A percentile compares a stretch with the other conserved stretches of the same genome.
Conservation (phyloP, 2,888 invertebrate genomes). For the Drosophila peninsularis region DNA sequence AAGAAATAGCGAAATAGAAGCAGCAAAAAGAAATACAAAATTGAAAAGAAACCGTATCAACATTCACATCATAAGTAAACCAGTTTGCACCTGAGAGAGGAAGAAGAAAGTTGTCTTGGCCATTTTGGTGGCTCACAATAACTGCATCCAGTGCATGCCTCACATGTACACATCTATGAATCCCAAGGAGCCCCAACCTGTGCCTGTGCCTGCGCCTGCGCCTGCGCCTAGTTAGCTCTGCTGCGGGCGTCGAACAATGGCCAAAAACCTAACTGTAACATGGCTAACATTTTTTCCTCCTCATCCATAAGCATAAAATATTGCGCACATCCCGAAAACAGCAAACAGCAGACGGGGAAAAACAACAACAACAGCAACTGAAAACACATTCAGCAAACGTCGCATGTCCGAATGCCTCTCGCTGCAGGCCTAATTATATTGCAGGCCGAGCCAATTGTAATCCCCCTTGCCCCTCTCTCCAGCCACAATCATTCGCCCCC, state of each 20-base stretch:
- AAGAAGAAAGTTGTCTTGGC: constrained; percentile 80
- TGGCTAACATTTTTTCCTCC: constrained; percentile 44
- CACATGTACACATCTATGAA: constrained; percentile 40
- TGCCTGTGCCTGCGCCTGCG: constrained; percentile 19
- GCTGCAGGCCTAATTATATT: constrained; percentile 79
- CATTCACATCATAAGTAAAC: constrained; percentile 80
- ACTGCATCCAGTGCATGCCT: constrained; percentile 57
- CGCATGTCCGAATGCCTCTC: constrained; percentile 54
- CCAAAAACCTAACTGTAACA: constrained; percentile 74
- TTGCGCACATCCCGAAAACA: constrained; percentile 66
- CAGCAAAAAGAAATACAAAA: constrained; percentile 51
- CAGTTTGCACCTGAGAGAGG: constrained; percentile 80
- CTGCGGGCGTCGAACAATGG: constrained; percentile 75
- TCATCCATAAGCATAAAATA: constrained; percentile 76
- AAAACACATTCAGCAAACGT: constrained; percentile 54
- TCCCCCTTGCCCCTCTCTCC: neutral
- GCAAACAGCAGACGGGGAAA: neutral
- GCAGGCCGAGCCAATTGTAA: constrained; percentile 54
- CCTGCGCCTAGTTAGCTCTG: constrained; percentile 47
- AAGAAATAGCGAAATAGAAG: constrained; percentile 66
- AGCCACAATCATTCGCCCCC: constrained; percentile 26
- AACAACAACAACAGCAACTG: neutral
- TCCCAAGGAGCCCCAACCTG: constrained; percentile 58
- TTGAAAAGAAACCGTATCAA: constrained; percentile 79
- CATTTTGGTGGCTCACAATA: constrained; percentile 65